phyloP scores from a whole-genome alignment of 2,888 invertebrate genomes.

The Rhyacophila evoluta region DNA sequence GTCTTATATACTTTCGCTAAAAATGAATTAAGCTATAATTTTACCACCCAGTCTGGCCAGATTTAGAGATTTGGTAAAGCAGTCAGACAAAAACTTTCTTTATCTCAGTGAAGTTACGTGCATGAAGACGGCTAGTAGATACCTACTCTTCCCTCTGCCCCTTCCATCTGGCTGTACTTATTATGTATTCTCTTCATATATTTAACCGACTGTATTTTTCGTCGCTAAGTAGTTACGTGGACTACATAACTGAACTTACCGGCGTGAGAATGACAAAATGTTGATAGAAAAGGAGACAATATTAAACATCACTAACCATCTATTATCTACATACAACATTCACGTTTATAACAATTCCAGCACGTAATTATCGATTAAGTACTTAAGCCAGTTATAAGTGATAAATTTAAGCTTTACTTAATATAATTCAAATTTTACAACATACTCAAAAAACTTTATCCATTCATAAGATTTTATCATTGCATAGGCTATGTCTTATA shows the following conservation, averaged over 20 bases:
- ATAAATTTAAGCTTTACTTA: too few relatives aligned
- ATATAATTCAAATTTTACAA: too few relatives aligned
- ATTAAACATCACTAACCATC: not conserved
- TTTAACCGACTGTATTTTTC: constrained; percentile 39
- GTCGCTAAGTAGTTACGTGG: constrained; percentile 31
- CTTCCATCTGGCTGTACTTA: constrained; percentile 10
- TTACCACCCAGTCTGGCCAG: constrained; percentile 10
- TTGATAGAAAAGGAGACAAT: not conserved
- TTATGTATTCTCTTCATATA: constrained; percentile 44
- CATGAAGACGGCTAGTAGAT: constrained; percentile 27
- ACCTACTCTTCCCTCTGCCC: not conserved
- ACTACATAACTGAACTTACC: constrained; percentile 25
- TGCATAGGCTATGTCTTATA: too few relatives aligned
- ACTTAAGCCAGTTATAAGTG: too few relatives aligned
- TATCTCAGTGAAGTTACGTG: constrained; percentile 46
- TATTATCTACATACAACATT: too few relatives aligned
- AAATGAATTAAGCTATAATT: constrained; percentile 29
- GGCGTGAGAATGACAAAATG: not conserved
- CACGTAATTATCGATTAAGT: too few relatives aligned
- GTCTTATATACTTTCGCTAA: constrained; percentile 28
- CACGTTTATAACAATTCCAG: too few relatives aligned
- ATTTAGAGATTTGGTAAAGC: constrained; percentile 38
- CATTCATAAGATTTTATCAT: too few relatives aligned
- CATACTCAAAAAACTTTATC: too few relatives aligned
- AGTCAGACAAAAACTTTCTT: constrained; percentile 47